Percentiles rank a stretch among this genome's conserved stretches.
phyloP scores from a whole-genome alignment of 2,113 vertebrate species.

The Brienomyrus brachyistius region DNA sequence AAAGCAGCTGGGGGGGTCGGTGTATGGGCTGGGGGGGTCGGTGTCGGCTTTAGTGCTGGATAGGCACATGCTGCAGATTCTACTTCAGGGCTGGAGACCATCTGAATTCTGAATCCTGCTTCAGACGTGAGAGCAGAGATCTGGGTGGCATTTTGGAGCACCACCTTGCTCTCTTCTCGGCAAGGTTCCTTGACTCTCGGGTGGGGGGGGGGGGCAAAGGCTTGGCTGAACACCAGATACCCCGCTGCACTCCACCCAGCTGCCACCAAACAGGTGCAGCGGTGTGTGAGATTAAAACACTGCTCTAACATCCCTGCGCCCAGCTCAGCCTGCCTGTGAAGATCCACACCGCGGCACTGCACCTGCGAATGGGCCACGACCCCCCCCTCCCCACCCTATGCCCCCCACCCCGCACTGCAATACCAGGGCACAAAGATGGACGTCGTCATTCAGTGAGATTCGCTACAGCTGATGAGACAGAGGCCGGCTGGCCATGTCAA shows the following conservation, averaged over 20 bases:
- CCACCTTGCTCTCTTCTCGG: neutral
- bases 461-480: neutral
- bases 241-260: slow-evolving; percentile 11
- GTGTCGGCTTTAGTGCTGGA: neutral
- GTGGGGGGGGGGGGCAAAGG: neutral
- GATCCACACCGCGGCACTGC: slow-evolving; percentile 35
- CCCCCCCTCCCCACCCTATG: neutral
- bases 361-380: slow-evolving; percentile 13
- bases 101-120: slow-evolving; percentile 13
- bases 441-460: neutral
- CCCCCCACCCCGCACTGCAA: neutral
- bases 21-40: neutral
- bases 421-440: neutral
- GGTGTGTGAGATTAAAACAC: slow-evolving; percentile 17
- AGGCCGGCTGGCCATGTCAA: neutral
- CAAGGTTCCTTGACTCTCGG: neutral
- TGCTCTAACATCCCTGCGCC: slow-evolving; percentile 10
- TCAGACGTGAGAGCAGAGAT: neutral
- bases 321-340: slow-evolving; percentile 20
- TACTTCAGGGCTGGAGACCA: neutral
- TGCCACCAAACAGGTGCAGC: slow-evolving; percentile 18
- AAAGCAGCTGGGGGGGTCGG: neutral
- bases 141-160: neutral
- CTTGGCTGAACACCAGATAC: slow-evolving; percentile 5
- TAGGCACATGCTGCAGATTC: neutral